These are phyloP conservation scores for Drosophila pseudotakahashii DNA, from an alignment of 2,888 invertebrate species.

Conservation along the genomic window DNA sequence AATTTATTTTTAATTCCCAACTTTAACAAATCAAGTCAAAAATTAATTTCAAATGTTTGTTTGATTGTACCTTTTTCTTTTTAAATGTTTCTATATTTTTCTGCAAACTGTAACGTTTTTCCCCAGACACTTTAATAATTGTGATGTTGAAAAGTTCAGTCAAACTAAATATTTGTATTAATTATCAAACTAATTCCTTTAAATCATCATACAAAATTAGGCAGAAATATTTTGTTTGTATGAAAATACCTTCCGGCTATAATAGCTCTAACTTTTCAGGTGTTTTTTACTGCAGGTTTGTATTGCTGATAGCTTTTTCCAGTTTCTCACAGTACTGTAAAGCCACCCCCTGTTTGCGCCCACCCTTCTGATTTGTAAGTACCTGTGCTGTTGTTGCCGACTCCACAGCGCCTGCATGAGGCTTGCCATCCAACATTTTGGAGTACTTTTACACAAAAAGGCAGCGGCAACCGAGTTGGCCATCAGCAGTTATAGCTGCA, in stretches of 20 bases:
- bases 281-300: neutral
- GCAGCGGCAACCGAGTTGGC: conserved; percentile 43
- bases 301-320: conserved; percentile 1
- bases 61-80: too few relatives aligned
- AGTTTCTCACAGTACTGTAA: conserved; percentile 19
- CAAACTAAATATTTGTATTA: too few relatives aligned
- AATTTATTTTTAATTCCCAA: too few relatives aligned
- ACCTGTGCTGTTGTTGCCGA: conserved; percentile 70
- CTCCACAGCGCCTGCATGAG: conserved; percentile 52
- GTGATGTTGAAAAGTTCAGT: too few relatives aligned
- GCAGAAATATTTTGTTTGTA: too few relatives aligned
- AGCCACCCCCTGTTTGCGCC: conserved; percentile 3
- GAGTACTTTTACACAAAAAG: conserved; percentile 77
- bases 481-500: conserved; percentile 31
- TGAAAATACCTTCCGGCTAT: neutral
- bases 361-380: conserved; percentile 64
- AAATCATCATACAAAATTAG: too few relatives aligned
- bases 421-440: conserved; percentile 68
- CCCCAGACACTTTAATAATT: too few relatives aligned
- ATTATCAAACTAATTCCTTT: too few relatives aligned
- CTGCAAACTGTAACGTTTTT: too few relatives aligned
- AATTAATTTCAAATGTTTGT: too few relatives aligned
- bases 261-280: neutral
- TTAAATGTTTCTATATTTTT: too few relatives aligned
- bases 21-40: too few relatives aligned